Base-by-base conservation (phyloP, 2,888 invertebrate species). In the Philonicus albiceps region DNA sequence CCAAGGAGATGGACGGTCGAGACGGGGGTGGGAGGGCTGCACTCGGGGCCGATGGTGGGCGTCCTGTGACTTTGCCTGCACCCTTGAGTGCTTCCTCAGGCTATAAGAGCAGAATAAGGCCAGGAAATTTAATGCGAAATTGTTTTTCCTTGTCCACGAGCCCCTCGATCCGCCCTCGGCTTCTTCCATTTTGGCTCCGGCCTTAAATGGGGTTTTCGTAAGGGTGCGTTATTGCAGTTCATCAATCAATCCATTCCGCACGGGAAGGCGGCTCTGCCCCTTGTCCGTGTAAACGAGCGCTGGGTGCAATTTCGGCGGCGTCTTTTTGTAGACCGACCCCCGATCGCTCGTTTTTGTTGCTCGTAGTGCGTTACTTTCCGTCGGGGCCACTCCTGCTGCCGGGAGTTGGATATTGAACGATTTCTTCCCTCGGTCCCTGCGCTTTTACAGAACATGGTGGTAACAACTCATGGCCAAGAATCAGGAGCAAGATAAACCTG, bases 191-290 rank as follows among this genome's bases (percentile, higher is more conserved):
- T 40, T 22, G 34, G 72, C 74, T 53, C 22, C 34, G n/a, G 6
- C 19, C 37, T 43, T 53, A 85, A 86, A 84, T 22, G 55, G 74
- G 49, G 64, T 64, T 83, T 87, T 86, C 85, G 37, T 53, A 53
- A 84, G 87, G 86, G 76, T 85, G 81, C 86, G 86, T 87, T 88
- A 88, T 88, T 88, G 87, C 87, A 87, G 87, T 87, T 87, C 87
- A 88, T 88, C 87, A 88, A 88, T 88, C 87, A 88, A 88, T 86
- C 87, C 75, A 73, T 27, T 73, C 53, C 22, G 31, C 30, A 37
- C 34, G 53, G 75, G 74, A 73, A 75, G 53, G 27, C 43, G 53
- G 27, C 43, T 49, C 49, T 19, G 34, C 75, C 43, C 55, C 22
- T 5, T 11, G 49, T 49, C n/a, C 49, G 49, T 49, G 49, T n/a